Base-by-base conservation (phyloP, 2,797 vertebrate species). In the Helicolenus hilgendorfi region DNA sequence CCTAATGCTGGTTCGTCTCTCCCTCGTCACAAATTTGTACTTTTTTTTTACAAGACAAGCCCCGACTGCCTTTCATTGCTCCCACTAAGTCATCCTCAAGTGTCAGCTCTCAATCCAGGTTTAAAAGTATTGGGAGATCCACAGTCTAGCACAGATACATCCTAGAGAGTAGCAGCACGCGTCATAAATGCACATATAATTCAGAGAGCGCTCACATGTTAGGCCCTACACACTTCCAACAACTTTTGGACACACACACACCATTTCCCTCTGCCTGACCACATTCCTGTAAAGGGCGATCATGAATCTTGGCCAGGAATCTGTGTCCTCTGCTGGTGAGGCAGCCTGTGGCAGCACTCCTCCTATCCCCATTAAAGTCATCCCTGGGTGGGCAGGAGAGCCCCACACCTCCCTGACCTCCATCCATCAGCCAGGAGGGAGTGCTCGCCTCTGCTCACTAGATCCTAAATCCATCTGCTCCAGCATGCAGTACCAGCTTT, bases 301-400 rank as follows among this genome's bases (percentile, higher is more conserved):
- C 93, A 92, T 97, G 96, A 97, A 97, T 97, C 97, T 97, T 95
- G 71, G 81, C 60, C 79, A 93, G 94, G 94, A 96, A 96, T 96
- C 94, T 77, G 91, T 93, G 92, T 74, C 82, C 74, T 85, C 87
- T 87, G 90, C 92, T 94, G 93, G 95, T 94, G 79, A 90, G 84
- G 91, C 81, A 79, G 90, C 89, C 91, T 72, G 84, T 95, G 95
- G 95, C 96, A 90, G 92, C 92, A 93, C 95, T 97, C 95, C 94
- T 95, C 92, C 86, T 80, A 92, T 92, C 91, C 92, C 95, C 94
- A 92, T 94, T 96, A 96, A 96, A 97, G 93, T 92, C 83, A 94
- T 91, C 88, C 91, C 86, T 97, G 95, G 96, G 96, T 97, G 97
- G 97, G 94, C 95, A 96, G 94, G 75, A 93, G 89, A 93, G 88